Evolutionary conservation across 2,888 invertebrate genomes (phyloP).

Genomic region (Dynastes grantii): DNA sequence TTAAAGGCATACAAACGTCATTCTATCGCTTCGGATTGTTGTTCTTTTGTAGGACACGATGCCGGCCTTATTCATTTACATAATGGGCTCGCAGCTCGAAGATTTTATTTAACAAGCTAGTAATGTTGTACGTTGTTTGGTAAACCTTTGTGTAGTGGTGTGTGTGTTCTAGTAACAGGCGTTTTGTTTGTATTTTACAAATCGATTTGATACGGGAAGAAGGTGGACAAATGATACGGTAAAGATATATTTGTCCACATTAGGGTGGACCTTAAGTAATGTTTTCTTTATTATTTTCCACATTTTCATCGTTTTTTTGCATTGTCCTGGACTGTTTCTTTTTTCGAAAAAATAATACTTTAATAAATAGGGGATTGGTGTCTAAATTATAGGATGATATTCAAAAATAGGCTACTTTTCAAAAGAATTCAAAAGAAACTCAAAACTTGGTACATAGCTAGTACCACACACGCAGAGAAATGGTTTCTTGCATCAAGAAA

Average conservation of each 20-base stretch:
- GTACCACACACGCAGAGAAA: too few species aligned
- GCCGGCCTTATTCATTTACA: conserved; percentile 42
- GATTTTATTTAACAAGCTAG: conserved; percentile 29
- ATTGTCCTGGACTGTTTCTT: too few species aligned
- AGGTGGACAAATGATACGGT: conserved; percentile 5
- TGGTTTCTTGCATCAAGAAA: too few species aligned
- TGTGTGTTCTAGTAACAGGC: not conserved
- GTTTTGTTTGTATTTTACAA: conserved; percentile 33
- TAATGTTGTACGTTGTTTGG: conserved; percentile 18
- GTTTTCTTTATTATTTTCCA: too few species aligned
- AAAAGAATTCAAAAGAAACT: too few species aligned
- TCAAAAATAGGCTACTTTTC: too few species aligned
- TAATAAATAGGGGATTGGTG: too few species aligned
- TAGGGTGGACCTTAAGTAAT: not conserved
- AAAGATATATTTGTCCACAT: not conserved
- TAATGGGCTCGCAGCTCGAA: conserved; percentile 24
- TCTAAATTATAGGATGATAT: too few species aligned
- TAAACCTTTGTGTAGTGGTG: not conserved
- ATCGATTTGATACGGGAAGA: conserved; percentile 16
- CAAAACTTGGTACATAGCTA: too few species aligned
- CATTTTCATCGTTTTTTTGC: too few species aligned
- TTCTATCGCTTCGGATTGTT: conserved; percentile 34
- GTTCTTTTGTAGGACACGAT: conserved; percentile 43
- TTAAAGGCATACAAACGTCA: conserved; percentile 44
- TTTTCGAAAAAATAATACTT: too few species aligned